Base-by-base conservation (phyloP, 2,113 vertebrate species). In the Eretmochelys imbricata region DNA sequence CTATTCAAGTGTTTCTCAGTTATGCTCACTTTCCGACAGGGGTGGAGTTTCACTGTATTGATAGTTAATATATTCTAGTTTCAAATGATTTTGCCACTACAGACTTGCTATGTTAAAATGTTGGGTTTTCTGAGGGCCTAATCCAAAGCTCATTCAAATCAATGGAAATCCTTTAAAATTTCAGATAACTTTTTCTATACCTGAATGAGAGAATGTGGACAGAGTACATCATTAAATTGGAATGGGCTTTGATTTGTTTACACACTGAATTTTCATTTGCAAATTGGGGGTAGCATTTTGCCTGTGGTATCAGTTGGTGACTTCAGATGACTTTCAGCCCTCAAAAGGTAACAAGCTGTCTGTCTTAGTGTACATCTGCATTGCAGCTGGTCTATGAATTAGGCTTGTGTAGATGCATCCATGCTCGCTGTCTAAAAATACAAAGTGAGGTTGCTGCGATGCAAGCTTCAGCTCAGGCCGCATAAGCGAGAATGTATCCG, bases 21-120 rank as follows among this genome's bases (percentile, higher is more conserved):
- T 1, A 2, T 0, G 1, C 1, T 92, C 3, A 2, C 24, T 62
- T 84, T 90, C 24, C 31, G 31, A 62, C 24, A 51, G 55, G 55
- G 48, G 8, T 27, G 51, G 27, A 0, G 0, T 80, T 69, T 62
- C 57, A 62, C 27, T 25, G 62, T 20, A 19, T 46, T 1, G 4
- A 20, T 59, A 5, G 17, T 35, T 0, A 38, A 3, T 46, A 53
- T 69, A 80, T 57, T 65, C 35, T 55, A 1, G 27, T 38, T 94
- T 38, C 42, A 51, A 31, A 51, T 89, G 27, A 31, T 69, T 91
- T 65, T 79, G 31, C 0, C 31, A 4, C 20, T 76, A 0, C 11
- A 50, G 12, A 69, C n/a, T n/a, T 16, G 3, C 65, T 69, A 35
- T 9, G 4, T n/a, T 69, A 20, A 69, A n/a, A 19, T 38, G 35